These are phyloP conservation scores for Brienomyrus brachyistius DNA, from an alignment of 2,113 vertebrate genomes.

Conservation along the genomic window DNA sequence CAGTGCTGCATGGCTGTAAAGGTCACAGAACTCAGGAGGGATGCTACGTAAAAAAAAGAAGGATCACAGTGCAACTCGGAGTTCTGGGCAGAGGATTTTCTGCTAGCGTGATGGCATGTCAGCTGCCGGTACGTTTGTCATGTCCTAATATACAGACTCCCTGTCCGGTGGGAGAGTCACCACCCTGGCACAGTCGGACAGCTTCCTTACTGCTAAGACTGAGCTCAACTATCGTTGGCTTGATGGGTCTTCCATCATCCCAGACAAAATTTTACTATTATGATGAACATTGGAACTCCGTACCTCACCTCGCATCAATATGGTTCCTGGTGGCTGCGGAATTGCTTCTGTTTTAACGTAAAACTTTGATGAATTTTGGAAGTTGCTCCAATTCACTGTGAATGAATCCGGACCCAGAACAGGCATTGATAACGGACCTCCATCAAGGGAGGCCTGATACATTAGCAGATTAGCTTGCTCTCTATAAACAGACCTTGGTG, in stretches of 20 bases:
- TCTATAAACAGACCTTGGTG: not conserved
- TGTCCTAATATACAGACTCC: not conserved
- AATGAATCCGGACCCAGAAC: not conserved
- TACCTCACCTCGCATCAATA: not conserved
- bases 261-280: not conserved
- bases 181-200: not conserved
- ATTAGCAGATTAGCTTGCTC: not conserved
- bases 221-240: slow-evolving; percentile 10
- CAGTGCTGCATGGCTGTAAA: not conserved
- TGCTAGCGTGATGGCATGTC: not conserved
- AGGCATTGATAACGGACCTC: not conserved
- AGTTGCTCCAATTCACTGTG: not conserved
- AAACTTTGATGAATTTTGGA: not conserved
- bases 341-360: not conserved
- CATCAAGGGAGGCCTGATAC: not conserved
- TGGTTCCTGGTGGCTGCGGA: not conserved
- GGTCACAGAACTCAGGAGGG: not conserved
- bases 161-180: not conserved
- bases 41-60: too few relatives aligned
- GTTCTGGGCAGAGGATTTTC: not conserved
- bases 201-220: slow-evolving; percentile 38
- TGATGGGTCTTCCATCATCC: slow-evolving; percentile 33
- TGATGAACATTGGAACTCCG: not conserved
- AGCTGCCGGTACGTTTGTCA: not conserved
- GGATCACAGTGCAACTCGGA: not conserved